These are phyloP conservation scores for Pitta sordida DNA, from an alignment of 2,113 vertebrate species.

Conservation along the genomic window DNA sequence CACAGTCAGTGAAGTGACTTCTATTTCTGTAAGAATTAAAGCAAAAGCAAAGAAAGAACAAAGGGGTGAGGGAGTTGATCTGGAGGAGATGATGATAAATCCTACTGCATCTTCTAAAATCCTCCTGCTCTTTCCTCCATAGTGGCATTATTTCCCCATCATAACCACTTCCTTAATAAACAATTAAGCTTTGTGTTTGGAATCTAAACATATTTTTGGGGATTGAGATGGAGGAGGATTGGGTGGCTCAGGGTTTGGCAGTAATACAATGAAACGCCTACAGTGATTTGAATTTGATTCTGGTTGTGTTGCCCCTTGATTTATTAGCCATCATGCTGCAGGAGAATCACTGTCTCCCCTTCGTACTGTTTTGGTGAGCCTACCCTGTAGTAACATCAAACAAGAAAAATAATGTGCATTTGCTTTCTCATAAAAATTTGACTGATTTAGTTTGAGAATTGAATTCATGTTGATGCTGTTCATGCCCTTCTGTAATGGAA, in stretches of 20 bases:
- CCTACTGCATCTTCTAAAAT: slow-evolving; percentile 15
- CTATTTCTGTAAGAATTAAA: slow-evolving; percentile 35
- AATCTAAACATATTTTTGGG: slow-evolving; percentile 23
- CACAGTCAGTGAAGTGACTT: background rate
- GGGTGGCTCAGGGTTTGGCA: background rate
- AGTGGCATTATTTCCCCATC: background rate
- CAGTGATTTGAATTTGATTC: slow-evolving; percentile 6
- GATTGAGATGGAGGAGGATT: background rate
- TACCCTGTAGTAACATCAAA: background rate
- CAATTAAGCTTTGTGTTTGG: slow-evolving; percentile 40
- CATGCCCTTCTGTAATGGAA: background rate
- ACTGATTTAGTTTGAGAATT: background rate
- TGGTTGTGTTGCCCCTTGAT: background rate
- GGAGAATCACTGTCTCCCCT: background rate
- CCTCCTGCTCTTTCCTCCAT: background rate
- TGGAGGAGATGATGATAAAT: slow-evolving; percentile 16
- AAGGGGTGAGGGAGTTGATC: background rate
- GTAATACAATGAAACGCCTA: background rate
- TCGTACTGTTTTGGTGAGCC: background rate
- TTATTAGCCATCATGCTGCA: background rate
- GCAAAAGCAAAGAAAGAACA: background rate
- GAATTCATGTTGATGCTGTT: background rate
- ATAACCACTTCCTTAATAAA: slow-evolving; percentile 56
- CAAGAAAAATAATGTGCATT: background rate
- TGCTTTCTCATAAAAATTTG: background rate